Evolutionary conservation across 2,888 invertebrate genomes (phyloP), one percentile per base, ranked within the genome.

Genomic region (Ochropleura plecta): DNA sequence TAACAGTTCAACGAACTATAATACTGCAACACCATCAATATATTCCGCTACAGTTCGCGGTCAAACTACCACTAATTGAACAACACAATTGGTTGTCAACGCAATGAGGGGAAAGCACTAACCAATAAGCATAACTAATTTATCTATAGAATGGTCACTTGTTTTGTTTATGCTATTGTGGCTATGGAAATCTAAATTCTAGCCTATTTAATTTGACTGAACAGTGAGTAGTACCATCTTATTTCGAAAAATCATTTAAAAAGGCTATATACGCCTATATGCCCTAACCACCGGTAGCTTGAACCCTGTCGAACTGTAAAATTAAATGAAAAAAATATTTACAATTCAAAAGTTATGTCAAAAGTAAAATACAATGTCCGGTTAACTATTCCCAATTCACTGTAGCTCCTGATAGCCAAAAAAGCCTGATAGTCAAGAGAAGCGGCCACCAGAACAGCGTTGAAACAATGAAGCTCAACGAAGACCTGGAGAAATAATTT

Each of bases 51-150:
- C 82, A 85, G 84, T 88, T 86, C 82, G 88, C 69, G 85, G 86
- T 70, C 73, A 76, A 79, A 82, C 80, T 64, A 64, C 59, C 80
- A 73, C 86, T 88, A 89, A 89, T 89, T 88, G 86, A 81, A 74
- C 63, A 46, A 88, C 85, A 79, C 89, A 88, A 89, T 89, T 89
- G 84, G 85, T 83, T 83, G 81, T 81, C 84, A 79, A 72, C 71
- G 71, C 73, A 60, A 44, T 69, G 49, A 72, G 78, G 69, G 76
- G 67, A 59, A 62, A 72, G 59, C 70, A 68, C 68, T 62, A 40
- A 70, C 51, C 65, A 79, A 63, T 9, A 20, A 51, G 14, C 53
- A 55, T 67, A 63, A 57, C 70, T 71, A 74, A 76, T 70, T 63
- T 67, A 67, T 42, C 20, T 63, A 44, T 40, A 49, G 60, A 16